A percentile compares a stretch with the other conserved stretches of the same genome.
phyloP scores from a whole-genome alignment of 2,113 vertebrate genomes.

The Lophura nycthemera region DNA sequence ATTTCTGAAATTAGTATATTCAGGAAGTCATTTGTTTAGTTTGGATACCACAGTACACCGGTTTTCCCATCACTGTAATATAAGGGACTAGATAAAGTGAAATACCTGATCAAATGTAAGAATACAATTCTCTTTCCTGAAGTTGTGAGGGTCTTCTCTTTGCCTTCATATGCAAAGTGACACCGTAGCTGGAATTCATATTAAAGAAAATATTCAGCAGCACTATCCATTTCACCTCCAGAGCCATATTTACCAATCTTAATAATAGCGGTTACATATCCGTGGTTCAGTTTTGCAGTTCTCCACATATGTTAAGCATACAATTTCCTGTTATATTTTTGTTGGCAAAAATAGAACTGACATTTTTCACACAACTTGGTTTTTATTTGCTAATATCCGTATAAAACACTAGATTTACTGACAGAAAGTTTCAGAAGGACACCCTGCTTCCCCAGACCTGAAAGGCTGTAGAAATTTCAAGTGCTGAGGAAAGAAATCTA shows the following conservation, averaged over 20 bases:
- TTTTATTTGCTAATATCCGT: slow-evolving; percentile 46
- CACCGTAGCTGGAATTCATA: slow-evolving; percentile 14
- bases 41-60: neutral
- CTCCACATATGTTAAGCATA: slow-evolving; percentile 43
- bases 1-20: neutral
- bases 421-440: slow-evolving; percentile 12
- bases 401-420: slow-evolving; percentile 7
- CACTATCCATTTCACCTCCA: neutral
- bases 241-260: slow-evolving; percentile 2
- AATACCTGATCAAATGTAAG: neutral
- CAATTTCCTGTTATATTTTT: slow-evolving; percentile 51
- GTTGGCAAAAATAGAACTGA: slow-evolving; percentile 46
- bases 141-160: neutral
- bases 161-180: neutral
- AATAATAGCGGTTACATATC: slow-evolving; percentile 6
- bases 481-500: neutral
- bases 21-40: neutral
- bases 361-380: slow-evolving; percentile 24
- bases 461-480: neutral
- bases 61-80: neutral
- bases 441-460: neutral
- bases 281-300: slow-evolving; percentile 17
- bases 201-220: slow-evolving; percentile 20
- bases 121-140: neutral
- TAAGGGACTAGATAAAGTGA: neutral